phyloP scores from a whole-genome alignment of 2,888 invertebrate species.

The Diarsia mendica region DNA sequence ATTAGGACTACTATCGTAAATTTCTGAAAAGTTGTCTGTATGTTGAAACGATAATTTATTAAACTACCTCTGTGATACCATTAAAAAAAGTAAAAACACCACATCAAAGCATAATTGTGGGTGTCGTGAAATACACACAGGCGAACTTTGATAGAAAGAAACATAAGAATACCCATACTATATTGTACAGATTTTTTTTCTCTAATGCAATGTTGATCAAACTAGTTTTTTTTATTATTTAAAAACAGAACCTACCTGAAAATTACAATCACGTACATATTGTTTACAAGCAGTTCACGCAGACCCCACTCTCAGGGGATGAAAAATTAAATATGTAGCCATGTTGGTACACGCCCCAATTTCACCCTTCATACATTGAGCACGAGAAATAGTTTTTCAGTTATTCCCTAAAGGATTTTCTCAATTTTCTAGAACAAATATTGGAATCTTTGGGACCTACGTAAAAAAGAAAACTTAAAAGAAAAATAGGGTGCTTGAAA shows the following conservation, averaged over 20 bases:
- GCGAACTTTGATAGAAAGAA: neutral
- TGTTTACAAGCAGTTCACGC: slow-evolving; percentile 33
- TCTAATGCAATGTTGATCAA: neutral
- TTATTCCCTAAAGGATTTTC: slow-evolving; percentile 15
- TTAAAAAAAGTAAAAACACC: neutral
- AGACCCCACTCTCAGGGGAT: slow-evolving; percentile 36
- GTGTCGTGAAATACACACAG: neutral
- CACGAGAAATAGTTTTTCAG: slow-evolving; percentile 35
- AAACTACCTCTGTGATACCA: neutral
- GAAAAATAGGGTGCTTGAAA: neutral
- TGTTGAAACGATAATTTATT: neutral
- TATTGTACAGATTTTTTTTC: neutral
- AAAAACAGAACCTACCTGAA: neutral
- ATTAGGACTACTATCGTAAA: neutral
- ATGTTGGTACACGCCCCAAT: slow-evolving; percentile 8
- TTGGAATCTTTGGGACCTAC: slow-evolving; percentile 12
- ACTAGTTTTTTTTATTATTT: neutral
- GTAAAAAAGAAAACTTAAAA: neutral
- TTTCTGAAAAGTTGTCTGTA: neutral
- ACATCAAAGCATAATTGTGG: too few relatives aligned
- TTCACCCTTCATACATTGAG: slow-evolving; percentile 25
- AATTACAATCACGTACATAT: slow-evolving; percentile 27
- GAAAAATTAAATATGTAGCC: slow-evolving; percentile 56
- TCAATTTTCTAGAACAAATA: slow-evolving; percentile 48
- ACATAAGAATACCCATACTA: neutral